These are phyloP conservation scores for Parthenolecanium corni DNA, from an alignment of 2,888 invertebrate genomes.

Conservation along the genomic window DNA sequence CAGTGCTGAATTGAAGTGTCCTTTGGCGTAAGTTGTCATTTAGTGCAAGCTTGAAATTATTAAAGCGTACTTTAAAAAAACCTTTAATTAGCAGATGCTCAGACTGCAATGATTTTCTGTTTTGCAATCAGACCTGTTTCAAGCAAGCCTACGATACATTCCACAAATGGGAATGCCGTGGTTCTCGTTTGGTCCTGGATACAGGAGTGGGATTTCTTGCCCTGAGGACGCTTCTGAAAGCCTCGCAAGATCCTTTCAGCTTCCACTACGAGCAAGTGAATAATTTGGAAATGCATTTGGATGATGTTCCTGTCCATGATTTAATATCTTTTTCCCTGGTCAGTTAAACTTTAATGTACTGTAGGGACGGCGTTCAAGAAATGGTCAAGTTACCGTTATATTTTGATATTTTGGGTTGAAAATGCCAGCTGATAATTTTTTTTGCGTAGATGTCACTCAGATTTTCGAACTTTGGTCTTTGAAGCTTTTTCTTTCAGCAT, in stretches of 20 bases:
- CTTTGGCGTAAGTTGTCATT: constrained; percentile 50
- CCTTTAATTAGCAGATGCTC: constrained; percentile 46
- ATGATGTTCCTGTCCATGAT: constrained; percentile 52
- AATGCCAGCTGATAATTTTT: not conserved
- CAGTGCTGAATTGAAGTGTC: constrained; percentile 47
- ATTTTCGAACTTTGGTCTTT: too few relatives aligned
- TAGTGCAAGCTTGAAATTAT: too few relatives aligned
- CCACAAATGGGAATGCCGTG: constrained; percentile 62
- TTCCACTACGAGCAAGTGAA: constrained; percentile 52
- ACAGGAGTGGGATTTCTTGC: constrained; percentile 70
- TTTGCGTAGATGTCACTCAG: too few relatives aligned
- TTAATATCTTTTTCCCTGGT: constrained; percentile 60
- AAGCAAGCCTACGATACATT: constrained; percentile 44
- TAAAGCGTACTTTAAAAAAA: not conserved
- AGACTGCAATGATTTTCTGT: constrained; percentile 52
- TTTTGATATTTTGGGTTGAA: not conserved
- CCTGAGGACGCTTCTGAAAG: constrained; percentile 51
- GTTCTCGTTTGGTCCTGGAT: constrained; percentile 51
- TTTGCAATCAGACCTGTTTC: constrained; percentile 55
- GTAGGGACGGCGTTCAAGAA: too few relatives aligned
- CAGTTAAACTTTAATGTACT: too few relatives aligned
- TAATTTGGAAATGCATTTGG: constrained; percentile 59
- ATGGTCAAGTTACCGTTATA: not conserved
- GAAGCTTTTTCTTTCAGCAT: too few relatives aligned
- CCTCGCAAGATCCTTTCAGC: constrained; percentile 37